Evolutionary conservation across 2,888 invertebrate genomes (phyloP), one percentile per base, ranked within the genome.

Genomic region (Elysia crispata): DNA sequence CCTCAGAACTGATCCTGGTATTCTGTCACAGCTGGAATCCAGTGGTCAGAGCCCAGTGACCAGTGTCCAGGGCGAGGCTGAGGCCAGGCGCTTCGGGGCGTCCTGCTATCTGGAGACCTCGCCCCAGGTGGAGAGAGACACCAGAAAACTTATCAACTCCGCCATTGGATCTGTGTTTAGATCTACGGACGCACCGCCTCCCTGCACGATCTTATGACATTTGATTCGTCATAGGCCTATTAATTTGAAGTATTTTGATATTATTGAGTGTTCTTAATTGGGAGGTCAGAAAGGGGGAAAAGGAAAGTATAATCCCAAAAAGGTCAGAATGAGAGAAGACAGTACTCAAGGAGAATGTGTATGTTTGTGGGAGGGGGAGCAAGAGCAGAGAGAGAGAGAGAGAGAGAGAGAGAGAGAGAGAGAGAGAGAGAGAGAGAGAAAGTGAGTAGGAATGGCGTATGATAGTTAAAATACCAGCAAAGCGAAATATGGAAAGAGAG

Each of bases 61-160:
- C 23, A 70, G 80, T 6, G 79, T 82, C 0, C 86, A 87, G n/a
- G 88, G 87, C 3, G 67, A 80, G 28, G 78, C 82, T 0, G 74
- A 83, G 28, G 85, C 87, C 28, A 84, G 86, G 75, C 84, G 81
- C 60, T 79, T 88, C 11, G 88, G 87, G 30, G 87, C 86, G 18
- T 83, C 87, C n/a, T 85, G 86, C 78, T 89, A 88, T 77, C 80
- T 88, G 20, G 89, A 89, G 76, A 85, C 86, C 72, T 88, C 88
- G 11, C 87, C 88, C 1, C 83, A 83, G 20, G 85, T 87, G 81
- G 87, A 88, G 82, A 89, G 86, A 79, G 83, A 86, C 66, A 78
- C 88, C 72, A 80, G 86, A 54, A 85, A 84, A 23, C 85, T 86
- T 25, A 84, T 89, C 77, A 87, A 89, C 80, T 84, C 85, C 67